These are phyloP conservation scores for Tokudaia tokunoshimensis DNA, from an alignment of 2,797 vertebrate species.

Conservation along the genomic window DNA sequence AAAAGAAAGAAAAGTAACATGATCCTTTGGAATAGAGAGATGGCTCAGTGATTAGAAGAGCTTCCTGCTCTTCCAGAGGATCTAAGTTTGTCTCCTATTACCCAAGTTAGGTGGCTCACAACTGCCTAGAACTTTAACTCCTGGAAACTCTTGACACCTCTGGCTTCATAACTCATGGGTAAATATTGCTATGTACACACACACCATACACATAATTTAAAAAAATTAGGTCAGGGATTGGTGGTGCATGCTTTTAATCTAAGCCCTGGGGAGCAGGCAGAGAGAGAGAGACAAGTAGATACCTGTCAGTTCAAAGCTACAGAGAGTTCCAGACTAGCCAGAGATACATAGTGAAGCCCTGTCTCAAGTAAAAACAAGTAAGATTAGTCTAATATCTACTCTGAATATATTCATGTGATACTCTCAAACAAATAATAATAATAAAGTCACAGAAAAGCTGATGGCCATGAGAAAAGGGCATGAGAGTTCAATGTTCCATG, in stretches of 20 bases:
- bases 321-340: background rate
- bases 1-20: slow-evolving; percentile 25
- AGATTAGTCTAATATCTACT: slow-evolving; percentile 49
- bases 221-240: background rate
- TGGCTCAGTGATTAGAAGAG: background rate
- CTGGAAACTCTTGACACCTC: background rate
- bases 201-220: background rate
- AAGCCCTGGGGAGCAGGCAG: too few species aligned
- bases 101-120: background rate
- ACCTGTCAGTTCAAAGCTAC: background rate
- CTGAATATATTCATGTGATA: background rate
- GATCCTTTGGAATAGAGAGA: background rate
- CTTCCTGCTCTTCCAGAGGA: background rate
- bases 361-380: background rate
- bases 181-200: background rate
- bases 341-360: background rate
- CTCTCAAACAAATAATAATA: rapidly evolving
- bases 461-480: rapidly evolving
- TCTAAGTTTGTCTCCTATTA: background rate
- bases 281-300: background rate
- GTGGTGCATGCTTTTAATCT: background rate
- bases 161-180: background rate
- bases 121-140: background rate
- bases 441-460: slow-evolving; percentile 26
- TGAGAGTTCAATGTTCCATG: slow-evolving; percentile 25